Percentiles rank a stretch among this genome's conserved stretches.
Evolutionary conservation across 2,797 vertebrate genomes (phyloP).

Genomic region (Neopelma chrysocephalum): DNA sequence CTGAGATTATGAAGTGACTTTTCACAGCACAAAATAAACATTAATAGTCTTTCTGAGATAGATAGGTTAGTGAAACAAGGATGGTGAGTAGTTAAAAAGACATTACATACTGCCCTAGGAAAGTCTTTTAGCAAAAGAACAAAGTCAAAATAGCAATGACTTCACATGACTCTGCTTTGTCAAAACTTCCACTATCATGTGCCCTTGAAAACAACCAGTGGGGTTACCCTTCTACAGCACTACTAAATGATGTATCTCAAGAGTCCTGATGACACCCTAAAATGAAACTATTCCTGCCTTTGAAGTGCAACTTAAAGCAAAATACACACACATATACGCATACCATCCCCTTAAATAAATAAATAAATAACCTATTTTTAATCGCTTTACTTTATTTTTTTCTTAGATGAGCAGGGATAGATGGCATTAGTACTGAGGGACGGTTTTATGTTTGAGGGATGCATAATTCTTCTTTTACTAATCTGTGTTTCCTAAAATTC

Average conservation of each 20-base stretch:
- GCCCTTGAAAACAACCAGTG: neutral
- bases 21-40: neutral
- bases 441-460: neutral
- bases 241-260: neutral
- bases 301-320: neutral
- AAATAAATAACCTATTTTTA: neutral
- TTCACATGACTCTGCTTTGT: neutral
- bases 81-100: neutral
- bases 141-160: neutral
- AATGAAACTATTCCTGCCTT: neutral
- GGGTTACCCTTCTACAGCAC: neutral
- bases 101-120: neutral
- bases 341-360: neutral
- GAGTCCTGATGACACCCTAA: neutral
- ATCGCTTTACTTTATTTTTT: neutral
- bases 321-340: neutral
- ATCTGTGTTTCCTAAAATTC: neutral
- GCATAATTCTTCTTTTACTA: neutral
- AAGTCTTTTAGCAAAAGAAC: neutral
- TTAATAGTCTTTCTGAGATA: neutral
- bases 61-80: neutral
- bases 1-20: slow-evolving; percentile 5
- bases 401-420: neutral
- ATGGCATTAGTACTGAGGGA: neutral
- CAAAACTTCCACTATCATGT: neutral